phyloP scores from a whole-genome alignment of 2,113 vertebrate genomes.

The Salvelinus alpinus region DNA sequence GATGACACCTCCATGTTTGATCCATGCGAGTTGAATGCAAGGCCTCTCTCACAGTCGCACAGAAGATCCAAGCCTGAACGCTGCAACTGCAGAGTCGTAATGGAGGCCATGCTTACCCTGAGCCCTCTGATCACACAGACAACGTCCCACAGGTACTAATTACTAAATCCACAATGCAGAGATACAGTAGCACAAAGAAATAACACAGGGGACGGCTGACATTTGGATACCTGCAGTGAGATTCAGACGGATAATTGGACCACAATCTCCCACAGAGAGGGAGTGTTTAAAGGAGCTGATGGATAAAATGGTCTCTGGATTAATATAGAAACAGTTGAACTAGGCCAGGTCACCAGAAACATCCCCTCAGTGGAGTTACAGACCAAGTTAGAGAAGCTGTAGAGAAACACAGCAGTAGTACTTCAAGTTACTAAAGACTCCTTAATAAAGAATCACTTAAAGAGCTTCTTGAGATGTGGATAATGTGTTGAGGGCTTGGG shows the following conservation, averaged over 20 bases:
- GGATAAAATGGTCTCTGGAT: constrained; percentile 69
- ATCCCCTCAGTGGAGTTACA: constrained; percentile 47
- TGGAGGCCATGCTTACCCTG: constrained; percentile 61
- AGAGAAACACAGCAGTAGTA: constrained; percentile 25
- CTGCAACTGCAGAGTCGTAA: constrained; percentile 42
- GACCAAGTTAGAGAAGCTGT: constrained; percentile 32
- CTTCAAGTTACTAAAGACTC: constrained; percentile 47
- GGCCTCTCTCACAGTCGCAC: constrained; percentile 38
- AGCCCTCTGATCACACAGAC: constrained; percentile 67
- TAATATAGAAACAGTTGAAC: constrained; percentile 41
- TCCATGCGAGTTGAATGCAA: constrained; percentile 28
- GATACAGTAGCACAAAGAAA: constrained; percentile 51
- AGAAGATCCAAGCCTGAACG: constrained; percentile 58
- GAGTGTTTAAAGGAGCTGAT: constrained; percentile 48
- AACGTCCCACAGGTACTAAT: constrained; percentile 79
- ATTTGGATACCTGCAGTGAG: constrained; percentile 72
- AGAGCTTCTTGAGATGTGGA: constrained; percentile 63
- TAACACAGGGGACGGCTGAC: constrained; percentile 70
- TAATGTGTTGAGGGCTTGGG: constrained; percentile 68
- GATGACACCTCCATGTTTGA: constrained; percentile 53
- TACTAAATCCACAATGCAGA: constrained; percentile 61
- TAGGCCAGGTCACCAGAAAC: constrained; percentile 59
- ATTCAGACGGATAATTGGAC: constrained; percentile 74
- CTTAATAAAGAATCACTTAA: constrained; percentile 59
- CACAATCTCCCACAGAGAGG: constrained; percentile 59